phyloP scores from a whole-genome alignment of 2,888 invertebrate genomes.

The Campoletis raptor region DNA sequence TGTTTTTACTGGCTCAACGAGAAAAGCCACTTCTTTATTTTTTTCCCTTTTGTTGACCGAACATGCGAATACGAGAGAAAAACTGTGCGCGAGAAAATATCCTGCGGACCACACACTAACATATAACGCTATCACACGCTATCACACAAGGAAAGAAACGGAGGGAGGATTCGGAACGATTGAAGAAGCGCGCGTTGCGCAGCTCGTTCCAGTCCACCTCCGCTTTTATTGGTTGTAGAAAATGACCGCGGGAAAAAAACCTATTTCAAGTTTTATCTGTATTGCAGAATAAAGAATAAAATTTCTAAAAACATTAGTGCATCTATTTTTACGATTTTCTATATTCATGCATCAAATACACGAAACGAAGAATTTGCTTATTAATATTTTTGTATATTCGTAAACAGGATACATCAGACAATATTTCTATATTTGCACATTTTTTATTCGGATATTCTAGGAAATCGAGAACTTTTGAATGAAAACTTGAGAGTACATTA shows the following conservation, averaged over 20 bases:
- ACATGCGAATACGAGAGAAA: slow-evolving; percentile 35
- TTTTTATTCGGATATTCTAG: no score
- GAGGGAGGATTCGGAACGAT: not conserved
- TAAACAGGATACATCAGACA: no score
- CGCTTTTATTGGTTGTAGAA: not conserved
- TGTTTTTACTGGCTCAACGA: slow-evolving; percentile 10
- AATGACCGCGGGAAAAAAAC: not conserved
- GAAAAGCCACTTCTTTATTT: slow-evolving; percentile 24
- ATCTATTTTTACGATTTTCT: not conserved
- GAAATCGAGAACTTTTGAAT: no score
- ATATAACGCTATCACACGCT: not conserved
- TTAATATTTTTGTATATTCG: not conserved
- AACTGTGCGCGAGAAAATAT: slow-evolving; percentile 24
- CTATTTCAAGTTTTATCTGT: not conserved
- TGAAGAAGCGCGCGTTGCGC: slow-evolving; percentile 23
- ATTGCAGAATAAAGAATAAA: not conserved
- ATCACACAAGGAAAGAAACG: not conserved
- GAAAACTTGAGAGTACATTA: no score
- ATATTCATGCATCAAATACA: not conserved
- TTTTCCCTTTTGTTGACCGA: not conserved
- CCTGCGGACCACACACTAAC: not conserved
- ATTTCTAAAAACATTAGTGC: not conserved
- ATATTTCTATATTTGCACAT: no score
- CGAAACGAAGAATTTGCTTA: not conserved
- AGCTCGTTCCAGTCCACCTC: not conserved